These are phyloP conservation scores for Falco novaeseelandiae DNA, from an alignment of 2,797 vertebrate genomes.

Conservation along the genomic window DNA sequence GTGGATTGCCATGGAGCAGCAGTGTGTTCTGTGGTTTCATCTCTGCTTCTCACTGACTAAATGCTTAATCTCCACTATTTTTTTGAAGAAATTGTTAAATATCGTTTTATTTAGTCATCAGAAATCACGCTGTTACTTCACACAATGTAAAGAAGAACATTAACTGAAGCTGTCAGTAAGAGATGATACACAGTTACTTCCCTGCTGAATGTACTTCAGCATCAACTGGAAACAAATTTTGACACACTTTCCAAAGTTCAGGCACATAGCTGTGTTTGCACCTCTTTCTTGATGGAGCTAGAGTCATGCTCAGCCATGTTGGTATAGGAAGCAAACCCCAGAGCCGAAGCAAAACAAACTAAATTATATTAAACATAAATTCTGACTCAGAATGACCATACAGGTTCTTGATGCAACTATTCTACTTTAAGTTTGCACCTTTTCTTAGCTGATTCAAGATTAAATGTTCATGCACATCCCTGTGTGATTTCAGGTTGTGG, in stretches of 20 bases:
- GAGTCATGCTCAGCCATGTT: neutral
- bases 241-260: neutral
- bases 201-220: neutral
- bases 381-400: constrained; percentile 41
- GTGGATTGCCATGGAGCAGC: neutral
- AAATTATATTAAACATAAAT: neutral
- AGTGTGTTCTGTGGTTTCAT: neutral
- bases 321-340: neutral
- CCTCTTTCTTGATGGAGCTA: neutral
- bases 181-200: neutral
- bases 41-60: neutral
- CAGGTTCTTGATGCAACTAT: neutral
- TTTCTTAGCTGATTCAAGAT: neutral
- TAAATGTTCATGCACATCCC: neutral
- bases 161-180: neutral
- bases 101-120: neutral
- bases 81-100: neutral
- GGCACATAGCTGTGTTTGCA: neutral
- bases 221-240: neutral
- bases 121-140: neutral
- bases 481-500: constrained; percentile 12
- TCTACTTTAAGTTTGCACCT: neutral
- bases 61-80: neutral
- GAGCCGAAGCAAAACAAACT: constrained; percentile 8
- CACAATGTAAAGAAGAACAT: neutral